Base-by-base conservation (phyloP, 2,888 invertebrate species). In the Tachina fera region DNA sequence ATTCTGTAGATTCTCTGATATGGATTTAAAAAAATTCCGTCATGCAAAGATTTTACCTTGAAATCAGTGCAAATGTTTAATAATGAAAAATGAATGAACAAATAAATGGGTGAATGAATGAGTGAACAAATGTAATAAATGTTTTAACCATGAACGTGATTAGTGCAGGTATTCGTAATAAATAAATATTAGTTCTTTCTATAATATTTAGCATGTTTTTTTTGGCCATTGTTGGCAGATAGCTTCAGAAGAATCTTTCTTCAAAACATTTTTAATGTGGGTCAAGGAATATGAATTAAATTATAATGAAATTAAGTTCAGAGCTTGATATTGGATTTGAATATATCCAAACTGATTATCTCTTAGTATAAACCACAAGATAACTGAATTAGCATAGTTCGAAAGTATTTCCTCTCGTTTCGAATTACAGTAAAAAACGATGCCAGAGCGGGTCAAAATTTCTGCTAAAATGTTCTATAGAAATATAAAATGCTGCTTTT, bases 51-150 rank as follows among this genome's bases (percentile, higher is more conserved):
- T 43, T 41, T 65, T 10, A 70, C 83, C 83, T 84, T 84, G 83
- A 84, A 70, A 68, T 74, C 61, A 61, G 68, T 56, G 56, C 53
- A 75, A 74, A 68, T 53, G 68, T 78, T 78, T 61, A 71, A 71
- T 71, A 63, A 63, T 47, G 53, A 71, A 72, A 41, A 8, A 63
- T 47, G 19, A 61, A 22, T 78, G 31, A 70, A 56, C 5, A 31
- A 31, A 31, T 6, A 6, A 31, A 31, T 11, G 43, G 6, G 6
- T 22, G 51, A 16, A 43, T 43, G 31, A 71, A 71, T 47, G 56
- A 43, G 19, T n/a, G 56, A 61, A 74, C 14, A 10, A 43, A n/a
- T 47, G 22, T 1, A 56, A 68, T 74, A 13, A 70, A 76, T 47
- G 49, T 45, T 74, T 58, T 56, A 76, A 63, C 70, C 75, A 39